A percentile compares a stretch with the other conserved stretches of the same genome.
Evolutionary conservation across 2,888 invertebrate species (phyloP).

Genomic region (Siphlonurus alternatus): DNA sequence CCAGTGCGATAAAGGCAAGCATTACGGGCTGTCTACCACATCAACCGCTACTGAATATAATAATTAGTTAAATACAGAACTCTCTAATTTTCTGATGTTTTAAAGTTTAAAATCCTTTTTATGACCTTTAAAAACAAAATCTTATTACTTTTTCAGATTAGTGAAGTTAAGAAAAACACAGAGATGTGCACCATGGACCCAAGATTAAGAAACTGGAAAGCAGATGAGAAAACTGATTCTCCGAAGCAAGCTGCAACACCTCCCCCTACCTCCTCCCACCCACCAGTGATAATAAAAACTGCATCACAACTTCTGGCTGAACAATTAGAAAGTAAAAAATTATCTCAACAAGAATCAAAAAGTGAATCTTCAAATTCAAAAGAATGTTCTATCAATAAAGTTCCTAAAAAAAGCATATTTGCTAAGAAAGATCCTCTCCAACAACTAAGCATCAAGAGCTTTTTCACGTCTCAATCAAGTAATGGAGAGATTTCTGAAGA

Average conservation of each 20-base stretch:
- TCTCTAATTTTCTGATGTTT: too few relatives aligned
- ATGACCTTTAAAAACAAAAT: too few relatives aligned
- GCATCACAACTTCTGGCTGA: background rate
- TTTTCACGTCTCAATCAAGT: background rate
- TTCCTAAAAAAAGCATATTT: slow-evolving; percentile 17
- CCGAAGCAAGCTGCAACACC: slow-evolving; percentile 24
- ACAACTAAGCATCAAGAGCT: slow-evolving; percentile 28
- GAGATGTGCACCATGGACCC: slow-evolving; percentile 32
- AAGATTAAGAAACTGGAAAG: slow-evolving; percentile 35
- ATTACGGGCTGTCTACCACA: too few relatives aligned
- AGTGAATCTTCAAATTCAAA: background rate
- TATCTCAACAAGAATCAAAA: slow-evolving; percentile 5
- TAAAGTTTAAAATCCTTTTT: too few relatives aligned
- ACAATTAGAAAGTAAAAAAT: slow-evolving; percentile 8
- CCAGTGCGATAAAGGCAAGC: too few relatives aligned
- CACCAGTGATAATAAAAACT: background rate
- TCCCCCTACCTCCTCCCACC: background rate
- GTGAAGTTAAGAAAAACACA: slow-evolving; percentile 40
- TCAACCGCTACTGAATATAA: too few relatives aligned
- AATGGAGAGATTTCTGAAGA: background rate
- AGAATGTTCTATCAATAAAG: slow-evolving; percentile 9
- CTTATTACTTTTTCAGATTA: slow-evolving; percentile 39
- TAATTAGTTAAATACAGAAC: too few relatives aligned
- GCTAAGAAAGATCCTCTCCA: slow-evolving; percentile 30
- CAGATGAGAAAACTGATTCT: slow-evolving; percentile 31